Conservation (phyloP, 2,888 invertebrate genomes). For the Xylota segnis region DNA sequence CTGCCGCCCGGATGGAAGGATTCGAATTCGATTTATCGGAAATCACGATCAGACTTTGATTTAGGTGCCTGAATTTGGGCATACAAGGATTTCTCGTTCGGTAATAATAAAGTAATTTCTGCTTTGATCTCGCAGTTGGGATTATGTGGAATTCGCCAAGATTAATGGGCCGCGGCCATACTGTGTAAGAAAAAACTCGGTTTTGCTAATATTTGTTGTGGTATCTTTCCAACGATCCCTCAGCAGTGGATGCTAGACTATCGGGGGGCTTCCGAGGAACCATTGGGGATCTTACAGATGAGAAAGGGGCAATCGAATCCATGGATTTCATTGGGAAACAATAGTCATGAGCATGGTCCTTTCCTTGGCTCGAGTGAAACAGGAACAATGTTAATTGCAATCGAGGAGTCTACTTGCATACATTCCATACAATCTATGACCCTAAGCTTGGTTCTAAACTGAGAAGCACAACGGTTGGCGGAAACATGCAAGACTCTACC, state of each 20-base stretch:
- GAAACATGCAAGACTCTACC: too few relatives aligned
- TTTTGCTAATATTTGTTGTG: constrained; percentile 27
- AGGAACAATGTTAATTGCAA: too few relatives aligned
- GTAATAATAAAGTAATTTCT: constrained; percentile 77
- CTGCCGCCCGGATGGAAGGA: constrained; percentile 38
- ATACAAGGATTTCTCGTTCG: constrained; percentile 71
- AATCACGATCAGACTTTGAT: constrained; percentile 76
- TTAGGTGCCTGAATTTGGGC: constrained; percentile 76
- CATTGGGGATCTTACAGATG: too few relatives aligned
- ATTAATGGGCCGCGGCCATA: constrained; percentile 73
- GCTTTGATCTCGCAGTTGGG: constrained; percentile 74
- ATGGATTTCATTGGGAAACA: too few relatives aligned
- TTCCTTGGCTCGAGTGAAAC: too few relatives aligned
- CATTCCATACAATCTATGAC: too few relatives aligned
- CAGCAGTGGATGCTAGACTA: not conserved
- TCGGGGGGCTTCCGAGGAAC: not conserved
- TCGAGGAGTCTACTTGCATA: too few relatives aligned
- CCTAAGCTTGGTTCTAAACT: too few relatives aligned
- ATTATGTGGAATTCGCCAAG: constrained; percentile 74
- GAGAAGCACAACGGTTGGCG: too few relatives aligned
- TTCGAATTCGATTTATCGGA: constrained; percentile 72
- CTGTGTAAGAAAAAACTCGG: not conserved
- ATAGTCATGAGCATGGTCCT: too few relatives aligned
- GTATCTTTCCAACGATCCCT: not conserved
- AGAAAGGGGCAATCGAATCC: too few relatives aligned